Conservation (phyloP, 2,888 invertebrate genomes). For the Zygogramma bicolorata region DNA sequence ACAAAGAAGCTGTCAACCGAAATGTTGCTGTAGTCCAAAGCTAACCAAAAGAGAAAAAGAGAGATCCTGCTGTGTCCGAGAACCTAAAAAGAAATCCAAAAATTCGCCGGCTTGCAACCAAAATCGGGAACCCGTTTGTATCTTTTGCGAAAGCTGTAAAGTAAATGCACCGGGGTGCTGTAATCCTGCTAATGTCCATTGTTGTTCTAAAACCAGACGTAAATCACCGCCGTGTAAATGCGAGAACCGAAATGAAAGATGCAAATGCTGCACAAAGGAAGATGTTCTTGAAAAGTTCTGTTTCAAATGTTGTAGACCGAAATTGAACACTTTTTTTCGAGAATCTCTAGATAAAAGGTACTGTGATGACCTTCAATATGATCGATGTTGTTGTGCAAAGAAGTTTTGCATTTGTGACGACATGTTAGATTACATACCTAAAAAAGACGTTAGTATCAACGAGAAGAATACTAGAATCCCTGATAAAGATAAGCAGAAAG, state of each 20-base stretch:
- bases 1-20: background rate
- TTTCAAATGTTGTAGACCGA: background rate
- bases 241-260: background rate
- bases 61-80: background rate
- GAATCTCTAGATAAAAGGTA: constrained; percentile 1
- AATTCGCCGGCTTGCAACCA: background rate
- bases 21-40: background rate
- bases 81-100: constrained; percentile 10
- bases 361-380: background rate
- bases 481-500: background rate
- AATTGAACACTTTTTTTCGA: background rate
- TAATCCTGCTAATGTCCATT: background rate
- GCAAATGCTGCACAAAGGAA: constrained; percentile 7
- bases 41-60: background rate
- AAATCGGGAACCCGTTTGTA: constrained; percentile 2
- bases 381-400: background rate
- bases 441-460: background rate
- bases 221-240: background rate
- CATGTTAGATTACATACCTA: constrained; percentile 12
- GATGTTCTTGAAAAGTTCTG: background rate
- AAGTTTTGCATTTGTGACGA: constrained; percentile 14
- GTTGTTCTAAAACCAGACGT: constrained; percentile 9
- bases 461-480: background rate
- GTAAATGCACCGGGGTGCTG: constrained; percentile 1
- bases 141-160: constrained; percentile 13